Base-by-base conservation (phyloP, 2,113 vertebrate genomes). In the Hipposideros armiger region DNA sequence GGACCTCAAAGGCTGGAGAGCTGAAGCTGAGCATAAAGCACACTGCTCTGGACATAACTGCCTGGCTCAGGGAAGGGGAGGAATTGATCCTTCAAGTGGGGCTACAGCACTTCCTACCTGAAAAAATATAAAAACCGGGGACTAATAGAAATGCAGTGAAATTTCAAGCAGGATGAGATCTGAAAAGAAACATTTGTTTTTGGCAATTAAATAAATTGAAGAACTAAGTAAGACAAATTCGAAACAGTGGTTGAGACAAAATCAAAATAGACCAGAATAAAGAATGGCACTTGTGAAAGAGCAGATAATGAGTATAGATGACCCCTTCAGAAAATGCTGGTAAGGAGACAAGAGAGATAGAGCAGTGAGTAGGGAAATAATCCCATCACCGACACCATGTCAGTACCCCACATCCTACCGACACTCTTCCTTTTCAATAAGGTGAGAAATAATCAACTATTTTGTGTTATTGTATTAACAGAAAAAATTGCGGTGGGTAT, bases 171-270 rank as follows among this genome's bases (percentile, higher is more conserved):
- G 14, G 20, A 45, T 54, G n/a, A 24, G 7, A 30, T 77, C 45
- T 82, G 50, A 91, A 91, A 85, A 70, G 60, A 84, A 87, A 67
- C 14, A 26, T 72, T 62, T 77, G 24, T 24, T 90, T 67, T 42
- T 36, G 42, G n/a, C 22, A 85, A 95, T 58, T 93, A 86, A 58
- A 40, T 78, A 94, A 50, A 76, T 45, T 40, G 69, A 62, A 82
- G 24, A 81, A 74, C 22, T 56, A 94, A 90, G 84, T 40, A 77
- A 94, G 83, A 86, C 9, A 83, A 56, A 24, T 28, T 64, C 54
- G 42, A 77, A 91, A 52, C 69, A 80, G 50, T 64, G 32, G 19
- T 6, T 26, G 20, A 64, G 45, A 20, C 88, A 83, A 90, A 83
- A 78, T 78, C 42, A 74, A 77, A 20, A 36, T 1, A n/a, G n/a